A percentile compares a stretch with the other conserved stretches of the same genome.
Evolutionary conservation across 2,888 invertebrate species (phyloP).

Genomic region (Athetis lepigone): DNA sequence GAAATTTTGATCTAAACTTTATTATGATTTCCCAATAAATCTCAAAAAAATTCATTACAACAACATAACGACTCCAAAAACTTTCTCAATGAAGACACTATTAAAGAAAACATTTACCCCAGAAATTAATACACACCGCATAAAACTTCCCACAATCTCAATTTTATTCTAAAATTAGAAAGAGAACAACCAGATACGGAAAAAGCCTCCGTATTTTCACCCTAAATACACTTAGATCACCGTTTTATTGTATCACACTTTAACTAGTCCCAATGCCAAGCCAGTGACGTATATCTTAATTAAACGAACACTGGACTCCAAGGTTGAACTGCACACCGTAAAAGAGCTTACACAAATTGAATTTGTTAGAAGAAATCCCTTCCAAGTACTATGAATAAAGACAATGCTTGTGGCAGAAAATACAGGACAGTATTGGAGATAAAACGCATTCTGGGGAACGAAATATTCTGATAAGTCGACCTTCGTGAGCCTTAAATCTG

Average conservation of each 20-base stretch:
- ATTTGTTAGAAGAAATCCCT: slow-evolving; percentile 67
- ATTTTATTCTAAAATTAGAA: slow-evolving; percentile 1
- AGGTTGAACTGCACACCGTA: slow-evolving; percentile 57
- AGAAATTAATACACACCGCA: slow-evolving; percentile 17
- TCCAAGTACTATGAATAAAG: slow-evolving; percentile 63
- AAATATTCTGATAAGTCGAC: slow-evolving; percentile 60
- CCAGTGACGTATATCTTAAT: slow-evolving; percentile 64
- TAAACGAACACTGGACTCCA: slow-evolving; percentile 59
- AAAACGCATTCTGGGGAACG: slow-evolving; percentile 49
- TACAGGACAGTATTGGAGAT: slow-evolving; percentile 57
- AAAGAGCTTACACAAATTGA: slow-evolving; percentile 73
- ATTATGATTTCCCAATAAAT: neutral
- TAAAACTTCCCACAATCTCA: slow-evolving; percentile 21
- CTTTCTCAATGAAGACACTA: slow-evolving; percentile 11
- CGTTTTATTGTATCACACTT: slow-evolving; percentile 50
- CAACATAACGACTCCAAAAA: neutral
- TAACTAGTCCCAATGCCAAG: slow-evolving; percentile 52
- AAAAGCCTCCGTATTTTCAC: slow-evolving; percentile 32
- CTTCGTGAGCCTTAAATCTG: slow-evolving; percentile 34
- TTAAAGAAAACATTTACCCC: neutral
- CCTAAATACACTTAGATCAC: slow-evolving; percentile 45
- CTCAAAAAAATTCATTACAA: neutral
- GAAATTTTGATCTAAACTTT: accelerated
- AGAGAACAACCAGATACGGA: slow-evolving; percentile 7
- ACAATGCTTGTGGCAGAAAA: slow-evolving; percentile 54